Evolutionary conservation across 2,888 invertebrate species (phyloP).

Genomic region (Orthosia gracilis): DNA sequence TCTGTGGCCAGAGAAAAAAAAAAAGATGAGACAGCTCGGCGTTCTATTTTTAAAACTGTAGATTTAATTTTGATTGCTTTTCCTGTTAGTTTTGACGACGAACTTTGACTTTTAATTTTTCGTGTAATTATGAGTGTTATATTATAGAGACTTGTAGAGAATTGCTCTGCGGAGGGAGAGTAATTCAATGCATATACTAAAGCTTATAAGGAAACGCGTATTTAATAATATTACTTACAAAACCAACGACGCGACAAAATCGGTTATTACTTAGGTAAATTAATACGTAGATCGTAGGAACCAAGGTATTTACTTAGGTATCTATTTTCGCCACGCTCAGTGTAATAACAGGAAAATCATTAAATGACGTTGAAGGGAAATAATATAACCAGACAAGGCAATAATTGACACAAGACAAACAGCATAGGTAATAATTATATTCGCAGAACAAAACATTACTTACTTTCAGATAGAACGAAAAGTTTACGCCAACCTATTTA

Average conservation of each 20-base stretch:
- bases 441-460: constrained; percentile 33
- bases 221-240: no score
- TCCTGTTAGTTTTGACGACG: constrained; percentile 10
- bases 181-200: no score
- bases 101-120: neutral
- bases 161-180: no score
- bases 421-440: constrained; percentile 21
- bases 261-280: neutral
- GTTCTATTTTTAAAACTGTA: constrained; percentile 14
- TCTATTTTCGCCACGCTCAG: constrained; percentile 13
- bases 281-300: neutral
- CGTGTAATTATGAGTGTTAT: neutral
- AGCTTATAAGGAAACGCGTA: no score
- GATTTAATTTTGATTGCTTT: neutral
- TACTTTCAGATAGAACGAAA: neutral
- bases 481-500: neutral
- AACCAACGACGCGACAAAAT: neutral
- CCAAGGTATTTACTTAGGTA: neutral
- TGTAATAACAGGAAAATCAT: constrained; percentile 43
- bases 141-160: neutral
- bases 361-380: constrained; percentile 27
- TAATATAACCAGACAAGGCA: constrained; percentile 28
- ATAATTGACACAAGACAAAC: constrained; percentile 17
- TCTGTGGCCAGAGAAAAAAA: neutral
- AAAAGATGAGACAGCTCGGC: neutral